Percentiles rank a stretch among this genome's conserved stretches.
These are phyloP conservation scores for Cantharis rufa DNA, from an alignment of 2,888 invertebrate species.

Conservation along the genomic window DNA sequence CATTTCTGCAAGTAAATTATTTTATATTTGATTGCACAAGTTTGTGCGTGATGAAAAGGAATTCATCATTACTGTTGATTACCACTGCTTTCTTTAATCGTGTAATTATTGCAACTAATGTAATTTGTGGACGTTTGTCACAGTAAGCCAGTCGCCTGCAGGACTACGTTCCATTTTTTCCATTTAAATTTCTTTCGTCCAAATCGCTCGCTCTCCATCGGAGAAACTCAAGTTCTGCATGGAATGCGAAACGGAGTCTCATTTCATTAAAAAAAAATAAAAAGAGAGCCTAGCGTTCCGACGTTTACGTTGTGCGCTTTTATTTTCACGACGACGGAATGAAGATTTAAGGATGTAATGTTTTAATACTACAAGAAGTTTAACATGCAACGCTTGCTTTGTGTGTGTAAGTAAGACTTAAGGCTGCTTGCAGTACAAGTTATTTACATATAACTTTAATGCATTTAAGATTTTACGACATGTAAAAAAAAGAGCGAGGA, in stretches of 20 bases:
- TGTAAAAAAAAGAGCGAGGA: not conserved
- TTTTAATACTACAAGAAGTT: not conserved
- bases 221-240: no score
- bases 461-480: not conserved
- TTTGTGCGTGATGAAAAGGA: not conserved
- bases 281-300: not conserved
- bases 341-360: not conserved
- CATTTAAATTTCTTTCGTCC: no score
- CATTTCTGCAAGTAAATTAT: not conserved
- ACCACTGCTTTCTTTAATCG: no score
- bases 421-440: not conserved
- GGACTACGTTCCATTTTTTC: not conserved
- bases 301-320: not conserved
- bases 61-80: not conserved
- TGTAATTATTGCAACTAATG: not conserved
- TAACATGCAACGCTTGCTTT: not conserved
- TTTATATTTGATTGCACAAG: not conserved
- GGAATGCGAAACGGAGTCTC: no score
- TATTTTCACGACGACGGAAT: not conserved
- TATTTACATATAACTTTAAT: not conserved
- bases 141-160: not conserved
- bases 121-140: not conserved
- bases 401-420: not conserved
- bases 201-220: no score
- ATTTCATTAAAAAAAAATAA: no score